Conservation (phyloP, 2,113 vertebrate genomes). For the Chiloscyllium plagiosum region DNA sequence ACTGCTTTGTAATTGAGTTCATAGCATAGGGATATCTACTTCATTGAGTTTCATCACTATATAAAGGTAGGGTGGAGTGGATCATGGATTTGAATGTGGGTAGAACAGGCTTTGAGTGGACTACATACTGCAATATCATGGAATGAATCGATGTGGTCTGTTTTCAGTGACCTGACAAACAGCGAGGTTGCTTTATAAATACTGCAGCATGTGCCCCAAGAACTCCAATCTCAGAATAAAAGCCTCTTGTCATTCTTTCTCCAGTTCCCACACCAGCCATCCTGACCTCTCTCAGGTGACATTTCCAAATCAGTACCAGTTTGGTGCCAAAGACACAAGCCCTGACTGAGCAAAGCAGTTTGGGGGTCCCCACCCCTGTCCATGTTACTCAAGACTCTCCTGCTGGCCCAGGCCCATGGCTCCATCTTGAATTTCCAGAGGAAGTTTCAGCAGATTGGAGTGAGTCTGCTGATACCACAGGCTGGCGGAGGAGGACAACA, state of each 20-base stretch:
- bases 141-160: not conserved
- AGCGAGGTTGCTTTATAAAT: not conserved
- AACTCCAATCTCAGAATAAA: not conserved
- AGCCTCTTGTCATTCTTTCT: not conserved
- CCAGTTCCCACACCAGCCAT: not conserved
- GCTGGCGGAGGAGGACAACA: not conserved
- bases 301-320: not conserved
- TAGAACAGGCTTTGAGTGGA: not conserved
- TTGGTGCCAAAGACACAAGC: not conserved
- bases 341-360: not conserved
- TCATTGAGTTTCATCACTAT: not conserved
- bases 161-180: not conserved
- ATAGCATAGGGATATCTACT: not conserved
- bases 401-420: not conserved
- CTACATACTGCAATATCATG: not conserved
- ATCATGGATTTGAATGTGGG: not conserved
- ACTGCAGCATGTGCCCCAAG: not conserved
- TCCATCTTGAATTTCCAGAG: not conserved
- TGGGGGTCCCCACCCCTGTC: not conserved
- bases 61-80: not conserved
- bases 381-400: not conserved
- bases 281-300: not conserved
- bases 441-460: not conserved
- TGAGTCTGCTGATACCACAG: not conserved
- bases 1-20: not conserved